These are phyloP conservation scores for Sebastes elongatus DNA, from an alignment of 2,797 vertebrate species.

Conservation along the genomic window DNA sequence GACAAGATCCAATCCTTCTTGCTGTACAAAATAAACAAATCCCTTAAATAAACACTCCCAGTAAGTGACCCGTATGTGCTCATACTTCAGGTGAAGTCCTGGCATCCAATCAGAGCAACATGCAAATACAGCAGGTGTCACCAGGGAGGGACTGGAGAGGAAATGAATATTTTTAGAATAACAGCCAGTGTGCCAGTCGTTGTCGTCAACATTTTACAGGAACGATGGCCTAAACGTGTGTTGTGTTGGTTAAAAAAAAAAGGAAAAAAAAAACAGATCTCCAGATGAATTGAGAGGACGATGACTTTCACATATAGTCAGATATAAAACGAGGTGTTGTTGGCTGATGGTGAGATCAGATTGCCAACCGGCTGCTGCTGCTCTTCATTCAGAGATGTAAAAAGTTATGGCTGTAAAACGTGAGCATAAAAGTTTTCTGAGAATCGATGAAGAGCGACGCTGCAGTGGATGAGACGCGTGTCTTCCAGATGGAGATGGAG, in stretches of 20 bases:
- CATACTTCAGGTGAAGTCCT: slow-evolving; percentile 6
- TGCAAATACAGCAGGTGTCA: slow-evolving; percentile 67
- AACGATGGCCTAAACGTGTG: not conserved
- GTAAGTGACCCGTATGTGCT: not conserved
- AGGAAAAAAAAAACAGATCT: too few species aligned
- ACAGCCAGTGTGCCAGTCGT: not conserved
- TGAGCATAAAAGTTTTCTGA: not conserved
- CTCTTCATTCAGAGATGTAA: not conserved
- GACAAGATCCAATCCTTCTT: not conserved
- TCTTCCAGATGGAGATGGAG: slow-evolving; percentile 67
- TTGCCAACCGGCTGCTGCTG: not conserved
- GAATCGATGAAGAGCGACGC: not conserved
- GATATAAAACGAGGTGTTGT: not conserved
- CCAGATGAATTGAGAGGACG: not conserved
- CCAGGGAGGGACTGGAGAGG: slow-evolving; percentile 22
- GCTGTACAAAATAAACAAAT: not conserved
- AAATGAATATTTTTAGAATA: slow-evolving; percentile 27
- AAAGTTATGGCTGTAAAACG: slow-evolving; percentile 2
- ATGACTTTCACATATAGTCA: not conserved
- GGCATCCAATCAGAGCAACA: slow-evolving; percentile 56
- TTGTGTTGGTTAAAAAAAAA: not conserved
- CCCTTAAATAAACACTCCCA: not conserved
- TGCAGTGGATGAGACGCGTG: not conserved
- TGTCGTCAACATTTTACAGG: not conserved
- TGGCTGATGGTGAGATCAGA: slow-evolving; percentile 8